phyloP scores from a whole-genome alignment of 2,113 vertebrate species.

The Tychaedon coryphoeus region DNA sequence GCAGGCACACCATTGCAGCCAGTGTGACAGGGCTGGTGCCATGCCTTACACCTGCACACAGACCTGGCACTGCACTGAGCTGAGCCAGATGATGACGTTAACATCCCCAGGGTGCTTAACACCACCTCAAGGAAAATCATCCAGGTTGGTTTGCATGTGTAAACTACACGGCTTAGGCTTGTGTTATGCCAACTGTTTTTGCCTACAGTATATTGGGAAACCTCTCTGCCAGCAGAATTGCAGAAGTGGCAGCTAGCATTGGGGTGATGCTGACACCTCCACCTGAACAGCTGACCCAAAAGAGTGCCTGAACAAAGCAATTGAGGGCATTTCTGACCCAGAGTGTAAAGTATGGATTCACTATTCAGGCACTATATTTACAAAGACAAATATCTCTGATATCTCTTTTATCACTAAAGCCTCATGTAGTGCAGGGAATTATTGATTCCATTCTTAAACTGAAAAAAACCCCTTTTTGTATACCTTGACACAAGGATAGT shows the following conservation, averaged over 20 bases:
- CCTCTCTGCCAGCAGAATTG: not conserved
- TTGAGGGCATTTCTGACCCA: not conserved
- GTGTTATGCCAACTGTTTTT: not conserved
- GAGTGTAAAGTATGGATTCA: not conserved
- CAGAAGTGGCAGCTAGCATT: not conserved
- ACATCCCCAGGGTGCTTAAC: not conserved
- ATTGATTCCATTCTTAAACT: not conserved
- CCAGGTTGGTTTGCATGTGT: not conserved
- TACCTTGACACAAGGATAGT: not conserved
- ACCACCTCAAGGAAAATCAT: not conserved
- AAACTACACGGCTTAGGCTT: not conserved
- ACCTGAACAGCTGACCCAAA: not conserved
- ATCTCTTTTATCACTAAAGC: not conserved
- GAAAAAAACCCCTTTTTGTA: not conserved
- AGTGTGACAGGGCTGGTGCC: not conserved
- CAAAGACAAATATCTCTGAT: not conserved
- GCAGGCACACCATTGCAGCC: rapidly evolving
- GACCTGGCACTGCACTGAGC: not conserved
- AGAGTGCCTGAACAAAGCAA: not conserved
- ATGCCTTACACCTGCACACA: not conserved
- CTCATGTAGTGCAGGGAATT: rapidly evolving
- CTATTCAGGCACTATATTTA: not conserved
- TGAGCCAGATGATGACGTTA: not conserved
- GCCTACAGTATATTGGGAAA: rapidly evolving
- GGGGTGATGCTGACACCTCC: not conserved